These are phyloP conservation scores for Ibidorhyncha struthersii DNA, from an alignment of 2,113 vertebrate species.

Conservation along the genomic window DNA sequence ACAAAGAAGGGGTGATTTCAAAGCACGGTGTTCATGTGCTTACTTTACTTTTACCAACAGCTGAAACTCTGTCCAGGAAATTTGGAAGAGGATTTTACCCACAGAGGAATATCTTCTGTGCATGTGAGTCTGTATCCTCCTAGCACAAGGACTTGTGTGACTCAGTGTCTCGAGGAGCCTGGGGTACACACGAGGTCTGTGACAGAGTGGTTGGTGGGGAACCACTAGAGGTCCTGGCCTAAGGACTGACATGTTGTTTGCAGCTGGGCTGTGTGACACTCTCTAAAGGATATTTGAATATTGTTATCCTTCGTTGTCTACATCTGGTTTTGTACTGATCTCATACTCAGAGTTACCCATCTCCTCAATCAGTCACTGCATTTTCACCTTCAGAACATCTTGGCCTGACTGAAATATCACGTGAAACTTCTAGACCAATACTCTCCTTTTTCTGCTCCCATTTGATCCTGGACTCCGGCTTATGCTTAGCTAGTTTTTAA, in stretches of 20 bases:
- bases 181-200: rapidly evolving
- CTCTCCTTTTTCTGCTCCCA: background rate
- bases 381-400: background rate
- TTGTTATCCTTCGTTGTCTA: background rate
- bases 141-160: background rate
- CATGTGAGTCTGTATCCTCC: background rate
- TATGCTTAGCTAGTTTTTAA: background rate
- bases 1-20: background rate
- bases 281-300: background rate
- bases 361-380: background rate
- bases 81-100: background rate
- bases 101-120: background rate
- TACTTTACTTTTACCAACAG: background rate
- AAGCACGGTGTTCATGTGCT: background rate
- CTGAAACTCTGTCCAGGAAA: background rate
- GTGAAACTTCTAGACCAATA: background rate
- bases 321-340: background rate
- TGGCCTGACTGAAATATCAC: background rate
- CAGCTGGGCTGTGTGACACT: background rate
- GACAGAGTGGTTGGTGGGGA: background rate
- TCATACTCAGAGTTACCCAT: background rate
- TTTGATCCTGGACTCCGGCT: background rate
- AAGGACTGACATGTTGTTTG: background rate
- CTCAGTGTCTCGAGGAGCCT: background rate
- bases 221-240: background rate